phyloP scores from a whole-genome alignment of 2,888 invertebrate species.

The Himalopsyche japonica region DNA sequence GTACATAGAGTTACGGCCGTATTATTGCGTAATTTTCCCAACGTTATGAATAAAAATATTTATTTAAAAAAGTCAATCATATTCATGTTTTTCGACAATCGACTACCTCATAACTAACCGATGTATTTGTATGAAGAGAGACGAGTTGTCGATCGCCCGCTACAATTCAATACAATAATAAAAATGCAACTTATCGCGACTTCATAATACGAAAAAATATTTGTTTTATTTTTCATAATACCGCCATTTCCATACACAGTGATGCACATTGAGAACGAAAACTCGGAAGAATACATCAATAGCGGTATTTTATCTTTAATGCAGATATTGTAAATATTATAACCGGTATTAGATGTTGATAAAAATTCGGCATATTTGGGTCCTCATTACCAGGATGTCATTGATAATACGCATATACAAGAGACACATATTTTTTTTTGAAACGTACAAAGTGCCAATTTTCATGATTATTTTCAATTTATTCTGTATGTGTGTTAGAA shows the following conservation, averaged over 20 bases:
- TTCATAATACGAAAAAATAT: constrained; percentile 9
- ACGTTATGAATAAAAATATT: too few species aligned
- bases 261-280: not conserved
- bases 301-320: not conserved
- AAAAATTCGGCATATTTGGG: too few species aligned
- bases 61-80: too few species aligned
- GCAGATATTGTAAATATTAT: not conserved
- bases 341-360: too few species aligned
- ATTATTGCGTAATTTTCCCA: too few species aligned
- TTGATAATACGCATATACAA: too few species aligned
- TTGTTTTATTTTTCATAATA: not conserved
- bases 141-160: not conserved
- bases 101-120: not conserved
- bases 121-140: not conserved
- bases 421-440: too few species aligned
- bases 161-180: constrained; percentile 4
- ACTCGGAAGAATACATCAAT: not conserved
- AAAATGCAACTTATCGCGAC: constrained; percentile 16
- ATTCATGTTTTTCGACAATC: not conserved
- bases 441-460: too few species aligned
- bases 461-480: too few species aligned
- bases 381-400: too few species aligned
- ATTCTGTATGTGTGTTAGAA: too few species aligned
- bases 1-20: too few species aligned
- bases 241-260: constrained; percentile 4